Conservation (phyloP, 1,140 invertebrate species). For the Tetramorium alpestre region DNA sequence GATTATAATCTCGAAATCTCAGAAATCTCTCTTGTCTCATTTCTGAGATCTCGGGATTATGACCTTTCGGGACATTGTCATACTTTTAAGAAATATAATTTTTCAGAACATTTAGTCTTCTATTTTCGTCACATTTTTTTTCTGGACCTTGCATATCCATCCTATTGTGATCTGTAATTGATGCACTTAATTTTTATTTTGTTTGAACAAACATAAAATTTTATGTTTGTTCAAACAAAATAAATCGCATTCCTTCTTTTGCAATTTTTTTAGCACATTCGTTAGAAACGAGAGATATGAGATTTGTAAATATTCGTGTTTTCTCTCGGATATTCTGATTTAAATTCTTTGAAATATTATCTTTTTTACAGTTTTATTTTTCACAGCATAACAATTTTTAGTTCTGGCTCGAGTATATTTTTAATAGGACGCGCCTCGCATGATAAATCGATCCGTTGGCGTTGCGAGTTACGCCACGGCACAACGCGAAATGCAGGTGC, state of each 20-base stretch:
- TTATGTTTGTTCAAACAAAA: neutral
- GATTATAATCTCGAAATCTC: too few relatives aligned
- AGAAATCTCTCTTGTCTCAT: too few relatives aligned
- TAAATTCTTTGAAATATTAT: neutral
- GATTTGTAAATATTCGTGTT: neutral
- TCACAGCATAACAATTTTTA: neutral
- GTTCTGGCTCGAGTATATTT: neutral
- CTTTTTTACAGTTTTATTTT: neutral
- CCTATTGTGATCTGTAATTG: neutral
- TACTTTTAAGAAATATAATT: too few relatives aligned
- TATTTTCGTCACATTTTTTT: too few relatives aligned
- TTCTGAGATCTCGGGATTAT: too few relatives aligned
- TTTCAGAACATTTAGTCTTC: too few relatives aligned
- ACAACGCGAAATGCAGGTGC: neutral
- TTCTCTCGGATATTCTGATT: neutral
- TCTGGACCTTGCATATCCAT: neutral
- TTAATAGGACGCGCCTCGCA: neutral
- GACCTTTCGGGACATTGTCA: too few relatives aligned
- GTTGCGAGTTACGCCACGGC: conserved; percentile 8
- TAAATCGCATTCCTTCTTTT: neutral
- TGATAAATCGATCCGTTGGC: neutral
- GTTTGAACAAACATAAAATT: too few relatives aligned
- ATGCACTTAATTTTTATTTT: neutral
- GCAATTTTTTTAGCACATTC: neutral
- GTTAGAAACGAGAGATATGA: neutral